phyloP scores from a whole-genome alignment of 1,140 invertebrate genomes.

The Drosophila nikananu region DNA sequence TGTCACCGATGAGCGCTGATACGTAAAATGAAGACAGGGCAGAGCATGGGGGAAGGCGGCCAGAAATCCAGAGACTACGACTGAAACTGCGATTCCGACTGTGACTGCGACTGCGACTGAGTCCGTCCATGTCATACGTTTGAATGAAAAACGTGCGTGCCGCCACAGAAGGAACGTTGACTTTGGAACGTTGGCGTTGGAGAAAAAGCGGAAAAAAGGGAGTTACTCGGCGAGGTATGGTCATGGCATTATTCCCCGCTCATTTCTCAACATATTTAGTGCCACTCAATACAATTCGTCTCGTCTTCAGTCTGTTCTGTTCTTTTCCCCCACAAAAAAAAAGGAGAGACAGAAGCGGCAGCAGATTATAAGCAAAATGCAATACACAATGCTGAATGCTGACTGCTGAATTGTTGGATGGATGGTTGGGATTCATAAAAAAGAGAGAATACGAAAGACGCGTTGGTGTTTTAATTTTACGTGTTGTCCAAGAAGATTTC shows the following conservation, averaged over 20 bases:
- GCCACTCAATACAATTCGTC: conserved; percentile 83
- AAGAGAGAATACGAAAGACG: conserved; percentile 47
- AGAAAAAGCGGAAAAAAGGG: conserved; percentile 5
- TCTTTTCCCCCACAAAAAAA: conserved; percentile 26
- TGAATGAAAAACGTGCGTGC: conserved; percentile 84
- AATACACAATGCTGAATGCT: conserved; percentile 70
- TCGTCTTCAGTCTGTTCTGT: conserved; percentile 33
- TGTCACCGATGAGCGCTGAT: conserved; percentile 82
- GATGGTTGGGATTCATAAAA: conserved; percentile 65
- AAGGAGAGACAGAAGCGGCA: conserved; percentile 30
- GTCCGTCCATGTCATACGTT: conserved; percentile 72
- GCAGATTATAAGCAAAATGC: conserved; percentile 81
- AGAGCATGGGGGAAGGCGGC: background rate
- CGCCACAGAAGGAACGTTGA: conserved; percentile 84
- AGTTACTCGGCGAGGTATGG: conserved; percentile 36
- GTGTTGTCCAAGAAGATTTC: conserved; percentile 65
- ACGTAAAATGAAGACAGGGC: conserved; percentile 64
- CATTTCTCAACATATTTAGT: conserved; percentile 83
- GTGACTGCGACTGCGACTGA: conserved; percentile 46
- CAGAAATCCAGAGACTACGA: conserved; percentile 45
- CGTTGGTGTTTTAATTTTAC: conserved; percentile 82
- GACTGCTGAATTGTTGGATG: conserved; percentile 59
- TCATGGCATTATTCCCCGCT: conserved; percentile 64
- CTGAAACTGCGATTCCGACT: conserved; percentile 37
- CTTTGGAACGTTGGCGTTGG: conserved; percentile 67